Conservation (phyloP, 2,888 invertebrate species). For the Heliconius hortense region DNA sequence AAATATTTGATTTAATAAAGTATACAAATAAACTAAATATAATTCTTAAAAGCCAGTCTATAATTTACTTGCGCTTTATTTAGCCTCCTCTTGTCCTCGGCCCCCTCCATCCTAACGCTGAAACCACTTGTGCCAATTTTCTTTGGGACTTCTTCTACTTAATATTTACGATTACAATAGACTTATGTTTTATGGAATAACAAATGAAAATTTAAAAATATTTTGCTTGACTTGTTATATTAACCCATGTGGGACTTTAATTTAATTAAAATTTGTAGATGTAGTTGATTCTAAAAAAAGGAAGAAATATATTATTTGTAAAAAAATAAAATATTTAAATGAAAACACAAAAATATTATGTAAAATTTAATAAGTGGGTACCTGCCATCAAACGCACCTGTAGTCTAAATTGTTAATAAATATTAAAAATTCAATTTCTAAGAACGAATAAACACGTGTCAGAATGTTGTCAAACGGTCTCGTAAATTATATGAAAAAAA, state of each 20-base stretch:
- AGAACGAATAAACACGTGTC: slow-evolving; percentile 40
- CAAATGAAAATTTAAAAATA: slow-evolving; percentile 17
- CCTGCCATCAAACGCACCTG: slow-evolving; percentile 3
- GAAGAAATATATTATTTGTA: too few relatives aligned
- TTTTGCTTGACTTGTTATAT: background rate
- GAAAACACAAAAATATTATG: background rate
- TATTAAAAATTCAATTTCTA: slow-evolving; percentile 34
- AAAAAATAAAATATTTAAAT: background rate
- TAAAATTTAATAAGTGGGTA: background rate
- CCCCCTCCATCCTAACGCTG: slow-evolving; percentile 65
- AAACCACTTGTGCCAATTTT: slow-evolving; percentile 83
- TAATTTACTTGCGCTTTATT: slow-evolving; percentile 47
- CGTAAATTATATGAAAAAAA: slow-evolving; percentile 42
- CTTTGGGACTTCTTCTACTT: slow-evolving; percentile 79
- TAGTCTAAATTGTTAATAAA: slow-evolving; percentile 13
- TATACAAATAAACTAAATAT: background rate
- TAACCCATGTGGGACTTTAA: background rate
- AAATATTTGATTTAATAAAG: background rate
- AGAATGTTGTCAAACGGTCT: slow-evolving; percentile 40
- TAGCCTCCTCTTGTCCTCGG: slow-evolving; percentile 54
- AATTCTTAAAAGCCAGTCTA: slow-evolving; percentile 27
- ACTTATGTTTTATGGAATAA: slow-evolving; percentile 54
- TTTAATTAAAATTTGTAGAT: too few relatives aligned
- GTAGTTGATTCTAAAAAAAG: too few relatives aligned
- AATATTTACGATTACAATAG: slow-evolving; percentile 58